Conservation (phyloP, 2,797 vertebrate species). For the Muscicapa striata region DNA sequence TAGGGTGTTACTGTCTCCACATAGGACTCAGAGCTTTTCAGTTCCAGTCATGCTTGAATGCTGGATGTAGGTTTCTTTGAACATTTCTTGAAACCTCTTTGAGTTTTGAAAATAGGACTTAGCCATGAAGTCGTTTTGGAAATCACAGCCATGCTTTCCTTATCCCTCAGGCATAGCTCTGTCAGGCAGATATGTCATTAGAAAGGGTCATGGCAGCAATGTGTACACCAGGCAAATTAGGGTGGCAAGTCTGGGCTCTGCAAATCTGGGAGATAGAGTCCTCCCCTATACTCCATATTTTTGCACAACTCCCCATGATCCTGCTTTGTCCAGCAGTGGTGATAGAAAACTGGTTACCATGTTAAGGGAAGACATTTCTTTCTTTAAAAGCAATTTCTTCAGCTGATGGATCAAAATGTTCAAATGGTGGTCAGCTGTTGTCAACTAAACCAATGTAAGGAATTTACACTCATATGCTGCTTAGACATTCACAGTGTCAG, state of each 20-base stretch:
- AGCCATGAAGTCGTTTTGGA: neutral
- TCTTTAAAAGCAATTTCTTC: neutral
- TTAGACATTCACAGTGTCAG: neutral
- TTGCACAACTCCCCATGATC: neutral
- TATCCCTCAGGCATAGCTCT: neutral
- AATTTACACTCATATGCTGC: neutral
- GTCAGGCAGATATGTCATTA: neutral
- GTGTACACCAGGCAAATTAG: neutral
- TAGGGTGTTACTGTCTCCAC: neutral
- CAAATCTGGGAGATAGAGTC: neutral
- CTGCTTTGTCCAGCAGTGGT: neutral
- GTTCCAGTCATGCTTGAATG: neutral
- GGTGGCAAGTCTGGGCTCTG: neutral
- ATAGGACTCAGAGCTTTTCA: neutral
- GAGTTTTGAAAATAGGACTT: neutral
- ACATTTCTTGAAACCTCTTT: neutral
- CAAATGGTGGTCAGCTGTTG: neutral
- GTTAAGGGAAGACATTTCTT: neutral
- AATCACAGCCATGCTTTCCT: neutral
- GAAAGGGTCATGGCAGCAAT: neutral
- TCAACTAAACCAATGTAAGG: neutral
- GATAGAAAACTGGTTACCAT: neutral
- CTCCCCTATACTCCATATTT: neutral
- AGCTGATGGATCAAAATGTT: neutral
- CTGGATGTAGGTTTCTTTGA: neutral